A percentile compares a stretch with the other conserved stretches of the same genome.
phyloP scores from a whole-genome alignment of 2,888 invertebrate species.

The Rutpela maculata region DNA sequence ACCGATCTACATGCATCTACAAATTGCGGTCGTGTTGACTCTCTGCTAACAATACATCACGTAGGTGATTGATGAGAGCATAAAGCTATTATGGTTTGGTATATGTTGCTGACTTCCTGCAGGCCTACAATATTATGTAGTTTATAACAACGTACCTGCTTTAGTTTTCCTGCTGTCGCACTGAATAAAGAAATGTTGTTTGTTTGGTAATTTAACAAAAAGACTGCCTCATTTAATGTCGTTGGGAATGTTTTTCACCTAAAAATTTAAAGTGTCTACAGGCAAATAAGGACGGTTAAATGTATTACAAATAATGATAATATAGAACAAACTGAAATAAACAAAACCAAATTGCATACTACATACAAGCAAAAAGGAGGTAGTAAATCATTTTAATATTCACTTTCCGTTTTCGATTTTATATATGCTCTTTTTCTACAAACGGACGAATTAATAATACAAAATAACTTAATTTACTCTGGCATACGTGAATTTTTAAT shows the following conservation, averaged over 20 bases:
- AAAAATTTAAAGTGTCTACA: neutral
- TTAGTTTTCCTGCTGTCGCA: neutral
- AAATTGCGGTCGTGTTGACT: conserved; percentile 16
- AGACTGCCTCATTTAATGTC: neutral
- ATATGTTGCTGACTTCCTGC: conserved; percentile 17
- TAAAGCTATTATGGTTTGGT: conserved; percentile 14
- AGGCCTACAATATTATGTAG: conserved; percentile 3
- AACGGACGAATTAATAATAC: too few species aligned
- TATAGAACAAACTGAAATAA: too few species aligned
- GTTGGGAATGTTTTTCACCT: neutral
- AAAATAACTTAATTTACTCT: too few species aligned
- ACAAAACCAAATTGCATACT: too few species aligned
- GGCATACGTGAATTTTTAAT: too few species aligned
- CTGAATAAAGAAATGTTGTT: neutral
- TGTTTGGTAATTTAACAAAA: neutral
- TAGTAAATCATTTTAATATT: too few species aligned
- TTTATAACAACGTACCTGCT: neutral
- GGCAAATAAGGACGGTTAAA: too few species aligned
- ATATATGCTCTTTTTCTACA: too few species aligned
- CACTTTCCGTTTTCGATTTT: too few species aligned
- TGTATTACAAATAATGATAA: too few species aligned
- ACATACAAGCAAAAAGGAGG: too few species aligned
- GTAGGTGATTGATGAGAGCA: conserved; percentile 19
- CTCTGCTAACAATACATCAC: conserved; percentile 18
- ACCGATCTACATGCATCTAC: neutral